A percentile compares a stretch with the other conserved stretches of the same genome.
Evolutionary conservation across 2,113 vertebrate genomes (phyloP).

Genomic region (Coptodon bakossiorum): DNA sequence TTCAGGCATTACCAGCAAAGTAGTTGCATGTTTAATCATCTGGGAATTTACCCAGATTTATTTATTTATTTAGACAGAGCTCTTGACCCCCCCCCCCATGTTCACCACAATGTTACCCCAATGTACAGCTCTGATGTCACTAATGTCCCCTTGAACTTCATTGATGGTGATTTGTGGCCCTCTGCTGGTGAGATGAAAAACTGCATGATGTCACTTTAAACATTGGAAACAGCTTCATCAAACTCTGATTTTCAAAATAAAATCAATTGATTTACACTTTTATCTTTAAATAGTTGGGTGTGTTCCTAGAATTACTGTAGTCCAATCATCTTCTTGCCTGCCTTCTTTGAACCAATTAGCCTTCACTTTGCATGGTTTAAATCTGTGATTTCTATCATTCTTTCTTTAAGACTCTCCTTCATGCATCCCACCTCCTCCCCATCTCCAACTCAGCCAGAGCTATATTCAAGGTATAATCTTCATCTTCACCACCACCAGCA

Average conservation of each 20-base stretch:
- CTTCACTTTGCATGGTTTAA: neutral
- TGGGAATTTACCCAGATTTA: neutral
- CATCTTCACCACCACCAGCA: neutral
- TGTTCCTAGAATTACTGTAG: neutral
- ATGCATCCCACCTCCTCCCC: neutral
- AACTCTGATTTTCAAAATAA: neutral
- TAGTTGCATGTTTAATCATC: neutral
- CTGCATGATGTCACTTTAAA: neutral
- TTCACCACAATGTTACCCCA: neutral
- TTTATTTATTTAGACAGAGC: neutral
- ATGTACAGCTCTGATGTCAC: neutral
- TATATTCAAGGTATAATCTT: neutral
- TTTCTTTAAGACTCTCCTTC: neutral
- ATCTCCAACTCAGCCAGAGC: neutral
- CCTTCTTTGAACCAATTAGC: neutral
- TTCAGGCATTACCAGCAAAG: neutral
- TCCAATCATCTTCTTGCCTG: neutral
- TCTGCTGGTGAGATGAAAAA: neutral
- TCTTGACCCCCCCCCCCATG: neutral
- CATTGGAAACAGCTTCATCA: neutral
- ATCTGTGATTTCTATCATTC: neutral
- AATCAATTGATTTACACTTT: neutral
- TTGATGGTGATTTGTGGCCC: neutral
- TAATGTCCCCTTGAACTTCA: neutral
- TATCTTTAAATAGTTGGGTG: neutral